These are phyloP conservation scores for Xenopus petersii DNA, from an alignment of 2,797 vertebrate genomes.

Conservation along the genomic window DNA sequence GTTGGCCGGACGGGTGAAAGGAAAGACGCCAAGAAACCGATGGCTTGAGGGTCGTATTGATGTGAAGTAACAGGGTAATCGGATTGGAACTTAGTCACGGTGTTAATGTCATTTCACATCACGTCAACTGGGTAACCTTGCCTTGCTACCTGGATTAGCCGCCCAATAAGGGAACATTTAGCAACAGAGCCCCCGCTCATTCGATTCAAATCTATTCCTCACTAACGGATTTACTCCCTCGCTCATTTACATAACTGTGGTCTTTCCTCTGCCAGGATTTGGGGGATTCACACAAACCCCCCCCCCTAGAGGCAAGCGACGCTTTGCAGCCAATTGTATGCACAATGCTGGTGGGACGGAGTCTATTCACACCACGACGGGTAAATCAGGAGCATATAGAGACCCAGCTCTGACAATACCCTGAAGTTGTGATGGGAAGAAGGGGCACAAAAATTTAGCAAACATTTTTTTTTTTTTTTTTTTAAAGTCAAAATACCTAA, in stretches of 20 bases:
- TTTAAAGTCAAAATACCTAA: too few relatives aligned
- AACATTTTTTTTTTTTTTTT: too few relatives aligned
- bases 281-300: slow-evolving; percentile 16
- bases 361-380: too few relatives aligned
- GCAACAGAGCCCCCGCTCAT: slow-evolving; percentile 78
- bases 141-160: slow-evolving; percentile 76
- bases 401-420: too few relatives aligned
- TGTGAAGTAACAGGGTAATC: slow-evolving; percentile 90
- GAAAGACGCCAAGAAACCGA: slow-evolving; percentile 81
- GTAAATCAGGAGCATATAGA: too few relatives aligned
- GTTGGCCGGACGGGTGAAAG: slow-evolving; percentile 82
- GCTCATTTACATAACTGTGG: slow-evolving; percentile 83
- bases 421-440: too few relatives aligned
- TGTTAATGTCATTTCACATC: slow-evolving; percentile 96
- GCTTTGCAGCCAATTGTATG: slow-evolving; percentile 42
- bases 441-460: too few relatives aligned
- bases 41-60: slow-evolving; percentile 88
- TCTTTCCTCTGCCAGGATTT: slow-evolving; percentile 3
- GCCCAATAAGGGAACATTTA: slow-evolving; percentile 70
- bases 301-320: slow-evolving; percentile 48
- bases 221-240: slow-evolving; percentile 76
- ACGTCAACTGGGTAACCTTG: slow-evolving; percentile 86
- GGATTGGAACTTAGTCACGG: slow-evolving; percentile 91
- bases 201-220: slow-evolving; percentile 98
- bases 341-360: too few relatives aligned